Evolutionary conservation across 2,113 vertebrate species (phyloP), one percentile per base, ranked within the genome.

Genomic region (Aythya baeri): DNA sequence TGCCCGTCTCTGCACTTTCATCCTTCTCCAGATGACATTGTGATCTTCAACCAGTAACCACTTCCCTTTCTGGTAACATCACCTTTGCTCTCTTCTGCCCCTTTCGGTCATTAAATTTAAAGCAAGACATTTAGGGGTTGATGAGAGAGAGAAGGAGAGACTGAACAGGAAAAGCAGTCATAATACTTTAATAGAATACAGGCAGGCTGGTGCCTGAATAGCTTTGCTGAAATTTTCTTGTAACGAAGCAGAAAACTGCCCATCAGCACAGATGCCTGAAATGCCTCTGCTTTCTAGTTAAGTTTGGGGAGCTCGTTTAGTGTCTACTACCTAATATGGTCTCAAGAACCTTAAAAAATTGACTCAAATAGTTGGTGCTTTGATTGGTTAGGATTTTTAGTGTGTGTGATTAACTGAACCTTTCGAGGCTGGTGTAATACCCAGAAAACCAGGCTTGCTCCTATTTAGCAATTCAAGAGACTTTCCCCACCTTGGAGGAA

Each of bases 211-310:
- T 72, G 57, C 17, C 59, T 75, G 27, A 88, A n/a, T 8, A 71
- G 12, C 22, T 71, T 83, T 41, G n/a, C 27, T 72, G 46, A 88
- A 36, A 17, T 54, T 57, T 76, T 67, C n/a, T 36, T 81, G 20
- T 49, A 83, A 57, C 15, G 71, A 86, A 86, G 66, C 36, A 89
- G 67, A 93, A 89, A 79, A 32, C 7, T 67, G 29, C 50, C 38
- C 3, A 20, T 74, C 46, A 54, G 15, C 11, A 6, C 43, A 38
- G 63, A 52, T 44, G 11, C 20, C 49, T 72, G 75, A 82, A 93
- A 84, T 61, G 57, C 17, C 8, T 49, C 46, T 29, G n/a, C 73
- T 36, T n/a, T 79, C 26, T 85, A 75, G 17, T 17, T 90, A 50
- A 89, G 16, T 13, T 34, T 85, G 32, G 32, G 26, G 36, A 82